Base-by-base conservation (phyloP, 2,797 vertebrate species). In the Typhlichthys subterraneus region DNA sequence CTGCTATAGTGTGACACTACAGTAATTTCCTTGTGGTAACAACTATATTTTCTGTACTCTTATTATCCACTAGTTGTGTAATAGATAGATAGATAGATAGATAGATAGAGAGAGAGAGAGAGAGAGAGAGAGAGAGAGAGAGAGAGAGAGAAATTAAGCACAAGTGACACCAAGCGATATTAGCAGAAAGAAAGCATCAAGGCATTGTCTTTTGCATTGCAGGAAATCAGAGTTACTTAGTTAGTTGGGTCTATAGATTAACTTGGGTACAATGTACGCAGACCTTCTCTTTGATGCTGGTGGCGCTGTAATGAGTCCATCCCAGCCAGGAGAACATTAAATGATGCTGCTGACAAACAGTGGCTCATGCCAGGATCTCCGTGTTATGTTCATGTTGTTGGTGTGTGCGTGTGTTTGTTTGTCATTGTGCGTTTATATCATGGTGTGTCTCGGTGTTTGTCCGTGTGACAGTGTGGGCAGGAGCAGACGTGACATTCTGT, bases 391-490 rank as follows among this genome's bases (percentile, higher is more conserved):
- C 33, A 8, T 38, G 33, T 38, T 31, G 52, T 55, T 17, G 46
- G 9, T 54, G 50, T 46, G 38, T 38, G 59, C 45, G 57, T 64
- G 69, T 59, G 56, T 23, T 73, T 72, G 78, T 67, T 67, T 72
- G 69, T 68, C 62, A 63, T 70, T 62, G 70, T 66, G 67, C 14
- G 50, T 69, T 67, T 42, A 17, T 57, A 11, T 48, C 11, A 48
- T 12, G 62, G 58, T 45, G 80, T 54, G 76, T 71, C 72, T 77
- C 1, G 33, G 33, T 23, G 52, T 23, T 62, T 73, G 80, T 81
- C 73, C 53, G n/a, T 80, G 78, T 76, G 79, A 90, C 72, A 75
- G 80, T 70, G 83, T 76, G 75, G 85, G 84, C 79, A 70, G 78
- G 15, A 9, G 52, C 47, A 45, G 77, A 79, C 70, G 71, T 75